Conservation (phyloP, 2,797 vertebrate species). For the Intellagama lesueurii region DNA sequence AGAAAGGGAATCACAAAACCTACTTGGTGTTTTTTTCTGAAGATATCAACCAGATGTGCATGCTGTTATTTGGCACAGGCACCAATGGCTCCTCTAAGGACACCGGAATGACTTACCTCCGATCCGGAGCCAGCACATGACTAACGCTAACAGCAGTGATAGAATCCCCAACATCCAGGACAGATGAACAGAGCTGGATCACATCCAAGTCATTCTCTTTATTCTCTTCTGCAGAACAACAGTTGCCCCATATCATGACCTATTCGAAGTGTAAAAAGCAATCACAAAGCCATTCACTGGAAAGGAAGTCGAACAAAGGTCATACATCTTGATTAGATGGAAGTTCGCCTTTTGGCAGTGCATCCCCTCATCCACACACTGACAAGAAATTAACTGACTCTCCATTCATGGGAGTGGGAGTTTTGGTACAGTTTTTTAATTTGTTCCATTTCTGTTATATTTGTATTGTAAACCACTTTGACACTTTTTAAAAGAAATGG, state of each 20-base stretch:
- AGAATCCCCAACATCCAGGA: constrained; percentile 89
- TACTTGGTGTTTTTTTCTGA: too few species aligned
- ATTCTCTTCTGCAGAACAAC: constrained; percentile 63
- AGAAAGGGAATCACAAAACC: not conserved
- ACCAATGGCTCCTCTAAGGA: not conserved
- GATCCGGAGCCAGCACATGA: constrained; percentile 75
- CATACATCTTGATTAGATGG: not conserved
- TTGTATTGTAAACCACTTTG: not conserved
- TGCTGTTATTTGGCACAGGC: too few species aligned
- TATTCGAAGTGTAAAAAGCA: constrained; percentile 68
- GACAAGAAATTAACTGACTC: not conserved
- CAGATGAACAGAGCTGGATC: constrained; percentile 85
- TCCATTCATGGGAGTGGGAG: not conserved
- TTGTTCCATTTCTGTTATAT: not conserved
- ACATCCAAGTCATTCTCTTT: constrained; percentile 56
- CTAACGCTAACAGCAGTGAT: constrained; percentile 90
- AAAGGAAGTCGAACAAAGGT: not conserved
- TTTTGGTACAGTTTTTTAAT: not conserved
- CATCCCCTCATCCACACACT: too few species aligned
- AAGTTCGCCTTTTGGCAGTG: not conserved
- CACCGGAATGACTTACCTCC: constrained; percentile 77
- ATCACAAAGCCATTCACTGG: constrained; percentile 9
- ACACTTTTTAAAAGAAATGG: not conserved
- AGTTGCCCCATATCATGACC: constrained; percentile 92
- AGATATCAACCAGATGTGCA: not conserved